Conservation (phyloP, 2,797 vertebrate species). For the Onychomys torridus region DNA sequence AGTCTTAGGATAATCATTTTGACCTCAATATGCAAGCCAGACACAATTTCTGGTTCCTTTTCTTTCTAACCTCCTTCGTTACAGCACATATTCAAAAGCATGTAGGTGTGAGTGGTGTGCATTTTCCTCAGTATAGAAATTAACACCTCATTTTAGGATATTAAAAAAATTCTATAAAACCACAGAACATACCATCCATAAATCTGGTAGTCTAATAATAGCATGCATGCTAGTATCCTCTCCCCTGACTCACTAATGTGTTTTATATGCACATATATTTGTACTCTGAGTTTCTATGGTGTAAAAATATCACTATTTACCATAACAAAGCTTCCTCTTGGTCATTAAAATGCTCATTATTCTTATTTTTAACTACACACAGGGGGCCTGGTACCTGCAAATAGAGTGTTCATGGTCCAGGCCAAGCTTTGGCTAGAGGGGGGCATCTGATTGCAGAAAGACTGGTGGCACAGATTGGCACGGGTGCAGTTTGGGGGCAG, state of each 20-base stretch:
- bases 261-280: constrained; percentile 42
- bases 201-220: constrained; percentile 38
- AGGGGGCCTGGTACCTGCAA: background rate
- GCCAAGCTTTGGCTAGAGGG: background rate
- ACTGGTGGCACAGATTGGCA: too few species aligned
- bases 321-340: constrained; percentile 8
- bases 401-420: background rate
- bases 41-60: background rate
- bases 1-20: background rate
- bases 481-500: background rate
- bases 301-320: constrained; percentile 14
- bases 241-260: background rate
- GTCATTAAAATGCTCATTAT: background rate
- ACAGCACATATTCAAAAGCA: background rate
- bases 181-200: background rate
- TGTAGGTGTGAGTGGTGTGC: background rate
- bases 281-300: background rate
- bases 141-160: background rate
- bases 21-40: background rate
- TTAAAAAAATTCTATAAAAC: constrained; percentile 8
- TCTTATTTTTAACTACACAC: background rate
- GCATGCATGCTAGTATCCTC: background rate
- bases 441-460: background rate
- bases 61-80: background rate
- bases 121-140: constrained; percentile 28